phyloP scores from a whole-genome alignment of 2,888 invertebrate genomes.

The Gastrophysa polygoni region DNA sequence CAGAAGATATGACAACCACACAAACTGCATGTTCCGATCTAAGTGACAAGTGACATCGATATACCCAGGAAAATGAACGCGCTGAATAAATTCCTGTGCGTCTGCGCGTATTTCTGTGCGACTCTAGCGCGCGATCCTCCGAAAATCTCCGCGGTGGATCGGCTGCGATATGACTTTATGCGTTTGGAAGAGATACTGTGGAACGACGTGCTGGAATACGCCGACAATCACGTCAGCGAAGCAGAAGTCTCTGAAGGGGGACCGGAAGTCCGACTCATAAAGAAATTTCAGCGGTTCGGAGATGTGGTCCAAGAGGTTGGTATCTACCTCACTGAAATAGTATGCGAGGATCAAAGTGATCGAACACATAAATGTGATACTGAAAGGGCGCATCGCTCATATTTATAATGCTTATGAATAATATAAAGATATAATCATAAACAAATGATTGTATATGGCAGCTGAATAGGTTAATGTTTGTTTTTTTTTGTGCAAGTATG shows the following conservation, averaged over 20 bases:
- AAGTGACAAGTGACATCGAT: background rate
- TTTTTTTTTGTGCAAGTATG: too few species aligned
- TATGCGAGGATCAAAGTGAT: too few species aligned
- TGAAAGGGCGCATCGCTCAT: too few species aligned
- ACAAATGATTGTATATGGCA: too few species aligned
- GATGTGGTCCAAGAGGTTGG: constrained; percentile 59
- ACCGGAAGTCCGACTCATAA: constrained; percentile 64
- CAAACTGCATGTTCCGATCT: background rate
- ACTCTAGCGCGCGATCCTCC: constrained; percentile 25
- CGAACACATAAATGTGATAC: too few species aligned
- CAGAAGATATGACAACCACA: too few species aligned
- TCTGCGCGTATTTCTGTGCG: constrained; percentile 7
- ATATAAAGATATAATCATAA: too few species aligned
- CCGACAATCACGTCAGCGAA: constrained; percentile 39
- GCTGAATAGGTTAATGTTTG: too few species aligned
- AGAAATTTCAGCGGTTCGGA: constrained; percentile 64
- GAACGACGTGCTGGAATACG: constrained; percentile 42
- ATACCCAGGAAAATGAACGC: background rate
- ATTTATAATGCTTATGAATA: too few species aligned
- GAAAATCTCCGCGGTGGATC: constrained; percentile 60
- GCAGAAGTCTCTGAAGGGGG: constrained; percentile 36
- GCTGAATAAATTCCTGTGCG: constrained; percentile 6
- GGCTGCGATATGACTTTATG: constrained; percentile 65
- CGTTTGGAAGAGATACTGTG: constrained; percentile 63
- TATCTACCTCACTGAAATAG: too few species aligned